Evolutionary conservation across 2,797 vertebrate species (phyloP).

Genomic region (Neopelma chrysocephalum): DNA sequence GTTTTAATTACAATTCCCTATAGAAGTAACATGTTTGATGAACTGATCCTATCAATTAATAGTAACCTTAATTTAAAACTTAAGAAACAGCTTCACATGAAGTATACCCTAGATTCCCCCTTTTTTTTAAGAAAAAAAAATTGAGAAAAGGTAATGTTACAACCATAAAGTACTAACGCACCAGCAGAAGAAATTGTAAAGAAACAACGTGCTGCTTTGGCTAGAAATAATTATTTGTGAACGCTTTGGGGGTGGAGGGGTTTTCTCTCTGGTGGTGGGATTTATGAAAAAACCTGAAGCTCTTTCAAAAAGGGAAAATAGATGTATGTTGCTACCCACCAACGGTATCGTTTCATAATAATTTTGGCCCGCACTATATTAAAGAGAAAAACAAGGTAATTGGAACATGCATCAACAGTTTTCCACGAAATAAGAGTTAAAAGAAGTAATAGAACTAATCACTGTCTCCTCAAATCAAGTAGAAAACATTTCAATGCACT

Average conservation of each 20-base stretch:
- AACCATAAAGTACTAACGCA: neutral
- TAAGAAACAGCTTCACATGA: constrained; percentile 49
- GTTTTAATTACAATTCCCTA: constrained; percentile 78
- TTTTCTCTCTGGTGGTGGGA: neutral
- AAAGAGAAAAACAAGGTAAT: constrained; percentile 72
- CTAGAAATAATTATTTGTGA: neutral
- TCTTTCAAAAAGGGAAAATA: neutral
- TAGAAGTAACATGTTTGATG: constrained; percentile 73
- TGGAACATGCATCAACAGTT: constrained; percentile 77
- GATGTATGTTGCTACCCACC: constrained; percentile 9
- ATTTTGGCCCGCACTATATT: constrained; percentile 66
- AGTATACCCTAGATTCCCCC: neutral
- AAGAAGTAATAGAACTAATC: constrained; percentile 82
- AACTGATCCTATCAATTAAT: constrained; percentile 77
- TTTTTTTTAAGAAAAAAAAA: neutral
- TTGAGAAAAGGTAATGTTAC: neutral
- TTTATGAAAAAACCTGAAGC: neutral
- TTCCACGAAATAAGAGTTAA: constrained; percentile 80
- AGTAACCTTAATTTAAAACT: constrained; percentile 72
- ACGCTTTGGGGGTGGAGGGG: neutral
- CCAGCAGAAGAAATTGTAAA: neutral
- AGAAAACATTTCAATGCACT: constrained; percentile 85
- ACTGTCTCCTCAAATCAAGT: constrained; percentile 84
- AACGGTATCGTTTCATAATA: constrained; percentile 48
- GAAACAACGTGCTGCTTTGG: neutral